These are phyloP conservation scores for Bufotes viridis DNA, from an alignment of 2,797 vertebrate species.

Conservation along the genomic window DNA sequence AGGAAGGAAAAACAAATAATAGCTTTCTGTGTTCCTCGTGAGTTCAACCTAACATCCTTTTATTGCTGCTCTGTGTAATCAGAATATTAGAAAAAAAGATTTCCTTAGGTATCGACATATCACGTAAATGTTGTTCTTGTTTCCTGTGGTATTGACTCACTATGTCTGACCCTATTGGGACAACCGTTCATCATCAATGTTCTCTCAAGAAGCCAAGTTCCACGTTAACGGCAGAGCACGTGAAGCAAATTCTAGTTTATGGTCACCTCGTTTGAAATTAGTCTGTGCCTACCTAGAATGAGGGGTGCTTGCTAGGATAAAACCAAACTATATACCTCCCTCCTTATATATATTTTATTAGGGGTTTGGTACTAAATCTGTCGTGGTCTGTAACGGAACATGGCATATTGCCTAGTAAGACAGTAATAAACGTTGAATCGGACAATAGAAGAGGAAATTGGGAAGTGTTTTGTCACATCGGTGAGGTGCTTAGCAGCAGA, in stretches of 20 bases:
- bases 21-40: background rate
- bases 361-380: background rate
- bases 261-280: background rate
- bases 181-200: background rate
- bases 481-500: background rate
- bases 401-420: background rate
- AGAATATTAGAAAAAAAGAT: background rate
- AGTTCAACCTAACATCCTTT: background rate
- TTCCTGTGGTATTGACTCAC: slow-evolving; percentile 14
- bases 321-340: background rate
- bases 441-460: slow-evolving; percentile 15
- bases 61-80: background rate
- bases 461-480: background rate
- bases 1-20: background rate
- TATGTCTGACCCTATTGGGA: slow-evolving; percentile 3
- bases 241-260: background rate
- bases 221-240: background rate
- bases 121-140: background rate
- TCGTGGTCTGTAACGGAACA: background rate
- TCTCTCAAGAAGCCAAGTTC: background rate
- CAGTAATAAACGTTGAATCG: background rate
- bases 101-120: background rate
- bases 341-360: background rate
- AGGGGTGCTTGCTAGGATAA: background rate
- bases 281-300: background rate